A percentile compares a stretch with the other conserved stretches of the same genome.
Evolutionary conservation across 2,113 vertebrate genomes (phyloP).

Genomic region (Lagopus leucura): DNA sequence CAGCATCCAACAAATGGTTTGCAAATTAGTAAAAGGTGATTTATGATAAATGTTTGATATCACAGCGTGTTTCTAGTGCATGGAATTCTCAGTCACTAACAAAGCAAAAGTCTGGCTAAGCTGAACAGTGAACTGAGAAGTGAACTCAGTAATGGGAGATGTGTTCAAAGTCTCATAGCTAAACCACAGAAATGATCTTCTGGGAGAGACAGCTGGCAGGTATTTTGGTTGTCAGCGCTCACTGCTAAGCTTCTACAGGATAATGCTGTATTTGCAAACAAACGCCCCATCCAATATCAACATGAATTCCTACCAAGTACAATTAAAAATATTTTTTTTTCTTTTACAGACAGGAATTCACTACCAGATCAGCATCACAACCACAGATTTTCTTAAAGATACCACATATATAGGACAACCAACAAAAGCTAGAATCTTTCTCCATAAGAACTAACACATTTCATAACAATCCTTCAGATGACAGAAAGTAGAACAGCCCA

Average conservation of each 20-base stretch:
- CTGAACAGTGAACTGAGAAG: not conserved
- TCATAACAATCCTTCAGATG: not conserved
- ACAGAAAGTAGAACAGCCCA: not conserved
- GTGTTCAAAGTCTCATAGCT: no score
- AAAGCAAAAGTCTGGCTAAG: not conserved
- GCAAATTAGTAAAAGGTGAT: not conserved
- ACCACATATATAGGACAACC: not conserved
- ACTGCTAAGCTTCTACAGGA: not conserved
- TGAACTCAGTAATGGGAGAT: not conserved
- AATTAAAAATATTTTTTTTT: not conserved
- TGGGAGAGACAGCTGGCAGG: not conserved
- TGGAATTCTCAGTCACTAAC: accelerated
- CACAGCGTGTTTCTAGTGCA: not conserved
- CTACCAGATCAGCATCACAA: not conserved
- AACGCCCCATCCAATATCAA: not conserved
- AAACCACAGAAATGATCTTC: not conserved
- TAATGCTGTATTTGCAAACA: not conserved
- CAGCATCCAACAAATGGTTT: not conserved
- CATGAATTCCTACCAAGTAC: not conserved
- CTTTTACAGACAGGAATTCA: not conserved
- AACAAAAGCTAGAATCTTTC: not conserved
- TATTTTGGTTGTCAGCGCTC: not conserved
- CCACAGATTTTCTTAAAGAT: not conserved
- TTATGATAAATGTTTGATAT: not conserved
- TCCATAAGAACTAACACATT: conserved; percentile 25